phyloP scores from a whole-genome alignment of 2,113 vertebrate genomes.

The Parus major region DNA sequence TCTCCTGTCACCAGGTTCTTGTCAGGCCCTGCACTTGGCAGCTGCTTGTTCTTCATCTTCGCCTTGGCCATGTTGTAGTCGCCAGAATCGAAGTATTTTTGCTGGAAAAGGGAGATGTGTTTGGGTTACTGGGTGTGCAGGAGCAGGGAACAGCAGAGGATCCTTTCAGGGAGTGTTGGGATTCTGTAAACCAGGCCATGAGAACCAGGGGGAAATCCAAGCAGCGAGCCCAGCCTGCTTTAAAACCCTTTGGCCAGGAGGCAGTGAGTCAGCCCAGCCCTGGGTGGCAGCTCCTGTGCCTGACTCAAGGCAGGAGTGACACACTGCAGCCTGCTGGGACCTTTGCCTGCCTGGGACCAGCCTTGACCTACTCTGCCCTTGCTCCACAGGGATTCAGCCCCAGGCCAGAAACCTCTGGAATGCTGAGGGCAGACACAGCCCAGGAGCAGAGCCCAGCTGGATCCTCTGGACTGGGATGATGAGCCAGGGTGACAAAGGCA shows the following conservation, averaged over 20 bases:
- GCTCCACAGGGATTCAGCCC: neutral
- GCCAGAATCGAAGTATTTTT: constrained; percentile 99
- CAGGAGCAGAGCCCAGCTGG: accelerated
- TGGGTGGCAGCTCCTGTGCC: neutral
- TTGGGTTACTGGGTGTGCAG: neutral
- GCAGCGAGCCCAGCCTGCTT: accelerated
- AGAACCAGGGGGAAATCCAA: neutral
- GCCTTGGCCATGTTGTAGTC: constrained; percentile 99
- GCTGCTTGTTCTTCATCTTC: constrained; percentile 98
- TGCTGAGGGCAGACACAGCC: neutral
- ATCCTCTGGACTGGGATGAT: neutral
- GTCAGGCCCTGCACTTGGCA: constrained; percentile 88
- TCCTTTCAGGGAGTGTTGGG: neutral
- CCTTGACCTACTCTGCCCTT: neutral
- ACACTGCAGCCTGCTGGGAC: neutral
- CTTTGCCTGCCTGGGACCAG: neutral
- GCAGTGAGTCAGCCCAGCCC: neutral
- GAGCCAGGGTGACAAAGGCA: neutral
- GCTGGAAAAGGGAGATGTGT: constrained; percentile 70
- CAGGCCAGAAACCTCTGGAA: neutral
- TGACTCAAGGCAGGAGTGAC: neutral
- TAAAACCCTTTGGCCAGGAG: neutral
- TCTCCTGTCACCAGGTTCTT: constrained; percentile 96
- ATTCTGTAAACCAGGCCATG: neutral
- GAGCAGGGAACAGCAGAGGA: accelerated